These are phyloP conservation scores for Emys orbicularis DNA, from an alignment of 2,797 vertebrate genomes.

Conservation along the genomic window DNA sequence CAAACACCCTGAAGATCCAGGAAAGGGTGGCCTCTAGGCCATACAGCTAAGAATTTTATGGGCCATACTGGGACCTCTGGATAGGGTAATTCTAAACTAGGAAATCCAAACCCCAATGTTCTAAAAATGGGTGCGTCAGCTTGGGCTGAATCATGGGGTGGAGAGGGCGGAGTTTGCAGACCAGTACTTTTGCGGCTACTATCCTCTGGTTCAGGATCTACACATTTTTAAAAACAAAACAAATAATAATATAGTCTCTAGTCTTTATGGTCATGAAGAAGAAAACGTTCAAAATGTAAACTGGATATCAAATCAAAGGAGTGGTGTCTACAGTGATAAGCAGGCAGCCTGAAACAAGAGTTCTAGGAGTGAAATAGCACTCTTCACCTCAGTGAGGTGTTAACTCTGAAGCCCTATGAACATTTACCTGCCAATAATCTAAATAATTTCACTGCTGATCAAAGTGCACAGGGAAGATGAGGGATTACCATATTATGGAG, in stretches of 20 bases:
- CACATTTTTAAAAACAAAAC: background rate
- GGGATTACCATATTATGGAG: too few relatives aligned
- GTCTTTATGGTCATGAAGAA: background rate
- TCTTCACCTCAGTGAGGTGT: too few relatives aligned
- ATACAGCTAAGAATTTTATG: accelerated
- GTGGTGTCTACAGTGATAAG: background rate
- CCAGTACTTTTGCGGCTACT: too few relatives aligned
- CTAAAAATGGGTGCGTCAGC: accelerated
- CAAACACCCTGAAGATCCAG: background rate
- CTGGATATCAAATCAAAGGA: accelerated
- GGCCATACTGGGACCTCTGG: background rate
- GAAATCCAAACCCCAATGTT: accelerated
- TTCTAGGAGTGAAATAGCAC: too few relatives aligned
- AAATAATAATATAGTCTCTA: background rate
- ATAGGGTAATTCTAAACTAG: background rate
- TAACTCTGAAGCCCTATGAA: too few relatives aligned
- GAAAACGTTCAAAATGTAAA: slow-evolving; percentile 19
- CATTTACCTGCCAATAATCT: too few relatives aligned
- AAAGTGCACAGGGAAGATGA: too few relatives aligned
- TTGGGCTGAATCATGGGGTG: background rate
- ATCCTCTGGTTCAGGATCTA: too few relatives aligned
- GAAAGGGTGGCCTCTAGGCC: background rate
- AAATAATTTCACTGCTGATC: too few relatives aligned
- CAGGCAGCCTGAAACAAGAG: too few relatives aligned
- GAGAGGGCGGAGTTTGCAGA: too few relatives aligned